These are phyloP conservation scores for Chionis minor DNA, from an alignment of 2,113 vertebrate species.

Conservation along the genomic window DNA sequence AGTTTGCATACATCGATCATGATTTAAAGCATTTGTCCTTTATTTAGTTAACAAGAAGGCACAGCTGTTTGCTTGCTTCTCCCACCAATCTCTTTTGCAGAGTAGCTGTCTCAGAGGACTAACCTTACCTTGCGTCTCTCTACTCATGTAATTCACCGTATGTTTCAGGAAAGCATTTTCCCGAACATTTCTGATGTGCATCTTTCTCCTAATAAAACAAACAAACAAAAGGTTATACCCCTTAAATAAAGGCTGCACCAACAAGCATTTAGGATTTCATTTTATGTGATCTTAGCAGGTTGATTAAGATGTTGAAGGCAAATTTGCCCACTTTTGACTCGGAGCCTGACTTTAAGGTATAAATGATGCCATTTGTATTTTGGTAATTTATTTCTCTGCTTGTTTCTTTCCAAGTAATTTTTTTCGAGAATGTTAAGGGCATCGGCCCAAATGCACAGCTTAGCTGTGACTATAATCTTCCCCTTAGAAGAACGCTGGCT, in stretches of 20 bases:
- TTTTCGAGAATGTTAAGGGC: background rate
- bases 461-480: background rate
- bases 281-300: background rate
- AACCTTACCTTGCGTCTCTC: conserved; percentile 7
- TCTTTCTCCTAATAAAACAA: background rate
- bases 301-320: background rate
- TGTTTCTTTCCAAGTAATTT: background rate
- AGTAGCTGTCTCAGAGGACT: conserved; percentile 9
- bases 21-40: conserved; percentile 54
- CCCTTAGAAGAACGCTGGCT: conserved; percentile 27
- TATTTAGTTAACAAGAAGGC: conserved; percentile 54
- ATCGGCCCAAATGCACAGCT: background rate
- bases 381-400: background rate
- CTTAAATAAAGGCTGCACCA: background rate
- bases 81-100: conserved; percentile 21
- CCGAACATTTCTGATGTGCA: background rate
- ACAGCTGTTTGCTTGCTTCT: conserved; percentile 59
- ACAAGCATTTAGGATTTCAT: background rate
- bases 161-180: conserved; percentile 34
- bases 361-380: background rate
- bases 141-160: background rate
- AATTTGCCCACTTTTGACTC: background rate
- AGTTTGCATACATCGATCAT: conserved; percentile 28
- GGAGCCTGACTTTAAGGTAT: background rate
- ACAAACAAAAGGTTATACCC: background rate